Evolutionary conservation across 2,797 vertebrate species (phyloP).

Genomic region (Argentina silus): DNA sequence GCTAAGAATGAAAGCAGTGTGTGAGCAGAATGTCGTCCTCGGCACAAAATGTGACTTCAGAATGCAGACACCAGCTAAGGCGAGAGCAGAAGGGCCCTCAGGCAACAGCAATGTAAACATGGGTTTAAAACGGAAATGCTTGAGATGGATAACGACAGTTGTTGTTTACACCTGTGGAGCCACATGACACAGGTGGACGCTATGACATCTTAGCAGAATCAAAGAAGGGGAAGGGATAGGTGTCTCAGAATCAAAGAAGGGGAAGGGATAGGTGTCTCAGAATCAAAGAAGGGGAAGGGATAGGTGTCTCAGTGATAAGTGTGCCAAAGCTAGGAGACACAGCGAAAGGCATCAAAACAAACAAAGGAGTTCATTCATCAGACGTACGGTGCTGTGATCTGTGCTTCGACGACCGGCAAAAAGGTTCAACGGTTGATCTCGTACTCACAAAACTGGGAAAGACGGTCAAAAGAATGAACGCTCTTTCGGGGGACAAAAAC

Average conservation of each 20-base stretch:
- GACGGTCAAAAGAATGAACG: no score
- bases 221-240: no score
- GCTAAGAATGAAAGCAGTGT: neutral
- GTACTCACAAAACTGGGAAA: no score
- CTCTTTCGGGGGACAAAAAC: no score
- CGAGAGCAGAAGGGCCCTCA: neutral
- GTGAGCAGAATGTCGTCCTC: neutral
- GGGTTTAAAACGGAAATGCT: no score
- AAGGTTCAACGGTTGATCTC: no score
- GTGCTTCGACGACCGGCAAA: no score
- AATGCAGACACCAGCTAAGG: neutral
- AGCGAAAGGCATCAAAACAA: neutral
- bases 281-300: neutral
- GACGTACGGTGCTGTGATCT: neutral
- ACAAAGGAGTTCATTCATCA: slow-evolving; percentile 24
- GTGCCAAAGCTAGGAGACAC: slow-evolving; percentile 9
- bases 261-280: no score
- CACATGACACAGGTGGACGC: neutral
- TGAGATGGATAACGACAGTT: no score
- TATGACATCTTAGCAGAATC: no score
- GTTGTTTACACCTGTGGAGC: neutral
- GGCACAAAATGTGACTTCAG: neutral
- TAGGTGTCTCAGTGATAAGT: no score
- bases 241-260: no score
- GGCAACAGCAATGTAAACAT: neutral